Conservation (phyloP, 2,113 vertebrate species). For the Ahaetulla prasina region DNA sequence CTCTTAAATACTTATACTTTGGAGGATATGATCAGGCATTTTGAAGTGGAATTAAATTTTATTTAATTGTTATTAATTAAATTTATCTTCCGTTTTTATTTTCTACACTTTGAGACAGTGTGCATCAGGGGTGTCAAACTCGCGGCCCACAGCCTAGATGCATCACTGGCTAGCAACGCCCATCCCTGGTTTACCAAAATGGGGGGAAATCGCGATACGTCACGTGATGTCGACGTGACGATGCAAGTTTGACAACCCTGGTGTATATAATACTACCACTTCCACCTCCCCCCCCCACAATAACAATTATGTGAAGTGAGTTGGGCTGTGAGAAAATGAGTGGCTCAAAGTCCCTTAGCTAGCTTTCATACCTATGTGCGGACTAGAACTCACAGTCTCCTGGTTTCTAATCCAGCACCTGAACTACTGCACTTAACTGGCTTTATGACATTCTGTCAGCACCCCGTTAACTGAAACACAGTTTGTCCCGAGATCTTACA, state of each 20-base stretch:
- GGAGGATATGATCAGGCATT: neutral
- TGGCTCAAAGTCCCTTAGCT: neutral
- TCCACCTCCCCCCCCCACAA: neutral
- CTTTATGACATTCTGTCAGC: neutral
- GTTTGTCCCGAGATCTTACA: neutral
- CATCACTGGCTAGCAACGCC: too few species aligned
- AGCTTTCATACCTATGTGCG: neutral
- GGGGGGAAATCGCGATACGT: too few species aligned
- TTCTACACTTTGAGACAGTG: neutral
- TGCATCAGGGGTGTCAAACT: neutral
- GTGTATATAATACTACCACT: neutral
- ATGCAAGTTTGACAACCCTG: too few species aligned
- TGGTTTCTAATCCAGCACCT: neutral
- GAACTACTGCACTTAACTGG: neutral
- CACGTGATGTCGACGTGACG: too few species aligned
- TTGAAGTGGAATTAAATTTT: neutral
- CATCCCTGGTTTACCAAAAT: too few species aligned
- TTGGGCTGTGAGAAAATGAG: neutral
- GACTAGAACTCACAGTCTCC: neutral
- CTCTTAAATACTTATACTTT: neutral
- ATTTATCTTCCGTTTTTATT: neutral
- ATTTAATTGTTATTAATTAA: neutral
- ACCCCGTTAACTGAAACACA: neutral
- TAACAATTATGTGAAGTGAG: neutral
- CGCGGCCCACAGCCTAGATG: too few species aligned